Base-by-base conservation (phyloP, 2,113 vertebrate species). In the Picathartes gymnocephalus region DNA sequence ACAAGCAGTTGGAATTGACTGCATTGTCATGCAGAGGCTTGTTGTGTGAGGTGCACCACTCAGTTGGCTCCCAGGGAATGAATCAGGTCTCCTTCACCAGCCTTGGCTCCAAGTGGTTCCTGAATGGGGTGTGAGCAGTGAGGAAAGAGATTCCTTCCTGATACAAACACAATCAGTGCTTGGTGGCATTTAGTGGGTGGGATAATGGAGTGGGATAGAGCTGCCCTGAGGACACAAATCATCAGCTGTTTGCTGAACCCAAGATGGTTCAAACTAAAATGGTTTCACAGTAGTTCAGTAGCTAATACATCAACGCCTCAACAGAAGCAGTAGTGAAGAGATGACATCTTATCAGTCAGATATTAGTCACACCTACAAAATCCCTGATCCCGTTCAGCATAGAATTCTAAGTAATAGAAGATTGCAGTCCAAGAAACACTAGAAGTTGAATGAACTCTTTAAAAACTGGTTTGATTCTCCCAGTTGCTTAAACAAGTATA, bases 121-220 rank as follows among this genome's bases (percentile, higher is more conserved):
- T 53, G 28, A 82, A 27, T 0, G 2, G 24, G 31, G 33, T 33
- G 13, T 1, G 3, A n/a, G 28, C 33, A 37, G 18, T 16, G 56
- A 45, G n/a, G 73, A 60, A 61, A 62, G 51, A 71, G 28, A 66
- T 76, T 81, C 12, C 28, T 53, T 70, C 44, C 44, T 35, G 44
- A 13, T 40, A 40, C 5, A 54, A 61, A 25, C 18, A 13, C 35
- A 28, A 10, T 39, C 47, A 62, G 27, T 0, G 0, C 35, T 66
- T 71, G 33, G 35, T 74, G 69, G 28, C 45, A 56, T 56, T 48
- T 40, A 18, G 33, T 71, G 44, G 28, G 25, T 72, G 66, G 45
- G 15, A 24, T 30, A n/a, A 48, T 9, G 11, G 47, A 40, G n/a
- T n/a, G 25, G 30, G 16, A 53, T n/a, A 64, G 25, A 90, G 28